A percentile compares a stretch with the other conserved stretches of the same genome.
Evolutionary conservation across 2,113 vertebrate genomes (phyloP).

Genomic region (Ptychochromis oligacanthus): DNA sequence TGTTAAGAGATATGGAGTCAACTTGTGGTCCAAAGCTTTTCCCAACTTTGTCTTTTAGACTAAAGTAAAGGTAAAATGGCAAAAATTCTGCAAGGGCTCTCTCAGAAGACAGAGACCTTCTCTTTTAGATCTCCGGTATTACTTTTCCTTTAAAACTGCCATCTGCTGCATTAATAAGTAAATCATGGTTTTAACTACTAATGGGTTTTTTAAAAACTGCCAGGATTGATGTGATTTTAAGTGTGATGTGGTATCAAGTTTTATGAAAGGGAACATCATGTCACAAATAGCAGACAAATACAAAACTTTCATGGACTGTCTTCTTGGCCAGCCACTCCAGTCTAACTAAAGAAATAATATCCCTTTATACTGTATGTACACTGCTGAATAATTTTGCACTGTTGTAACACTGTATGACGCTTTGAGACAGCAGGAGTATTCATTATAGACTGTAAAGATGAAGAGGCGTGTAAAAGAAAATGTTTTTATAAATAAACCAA

Average conservation of each 20-base stretch:
- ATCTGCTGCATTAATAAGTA: neutral
- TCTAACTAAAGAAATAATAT: neutral
- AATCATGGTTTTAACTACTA: neutral
- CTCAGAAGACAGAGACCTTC: neutral
- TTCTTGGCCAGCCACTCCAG: neutral
- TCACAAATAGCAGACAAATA: neutral
- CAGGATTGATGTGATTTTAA: neutral
- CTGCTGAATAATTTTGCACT: neutral
- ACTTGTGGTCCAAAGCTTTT: neutral
- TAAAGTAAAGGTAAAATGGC: neutral
- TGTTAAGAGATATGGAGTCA: neutral
- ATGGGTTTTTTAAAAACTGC: neutral
- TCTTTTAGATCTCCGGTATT: neutral
- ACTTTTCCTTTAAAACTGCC: neutral
- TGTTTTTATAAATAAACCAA: conserved; percentile 30
- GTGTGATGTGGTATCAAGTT: neutral
- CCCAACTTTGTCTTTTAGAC: neutral
- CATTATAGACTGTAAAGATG: neutral
- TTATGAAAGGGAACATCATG: neutral
- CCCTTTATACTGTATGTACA: neutral
- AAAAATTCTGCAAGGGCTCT: neutral
- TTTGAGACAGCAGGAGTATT: neutral
- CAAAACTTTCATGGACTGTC: neutral
- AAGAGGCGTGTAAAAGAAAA: neutral
- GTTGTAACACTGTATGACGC: neutral